Percentiles rank a stretch among this genome's conserved stretches.
Conservation (phyloP, 1,140 invertebrate genomes). For the Lysiphlebus fabarum region DNA sequence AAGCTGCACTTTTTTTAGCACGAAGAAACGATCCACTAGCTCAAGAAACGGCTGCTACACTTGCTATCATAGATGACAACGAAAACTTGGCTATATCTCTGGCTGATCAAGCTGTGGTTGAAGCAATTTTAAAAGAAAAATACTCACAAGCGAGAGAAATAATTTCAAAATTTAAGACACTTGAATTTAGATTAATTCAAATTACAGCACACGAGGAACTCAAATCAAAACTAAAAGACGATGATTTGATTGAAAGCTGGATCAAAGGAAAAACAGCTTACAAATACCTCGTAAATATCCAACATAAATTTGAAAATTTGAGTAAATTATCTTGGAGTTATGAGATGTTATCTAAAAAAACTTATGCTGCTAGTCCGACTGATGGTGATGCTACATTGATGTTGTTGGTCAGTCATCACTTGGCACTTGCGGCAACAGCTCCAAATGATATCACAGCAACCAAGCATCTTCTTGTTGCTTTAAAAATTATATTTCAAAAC, state of each 20-base stretch:
- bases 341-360: slow-evolving; percentile 10
- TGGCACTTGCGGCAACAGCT: slow-evolving; percentile 37
- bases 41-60: slow-evolving; percentile 39
- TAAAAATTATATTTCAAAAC: slow-evolving; percentile 35
- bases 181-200: slow-evolving; percentile 35
- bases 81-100: slow-evolving; percentile 32
- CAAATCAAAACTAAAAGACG: slow-evolving; percentile 19
- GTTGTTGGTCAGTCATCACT: slow-evolving; percentile 36
- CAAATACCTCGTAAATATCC: slow-evolving; percentile 33
- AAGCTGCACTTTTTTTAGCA: slow-evolving; percentile 40
- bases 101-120: slow-evolving; percentile 38
- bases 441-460: slow-evolving; percentile 30
- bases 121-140: slow-evolving; percentile 31
- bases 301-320: slow-evolving; percentile 25
- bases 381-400: slow-evolving; percentile 24
- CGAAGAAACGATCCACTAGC: slow-evolving; percentile 34
- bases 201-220: slow-evolving; percentile 34
- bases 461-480: slow-evolving; percentile 34
- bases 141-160: slow-evolving; percentile 30
- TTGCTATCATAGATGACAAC: slow-evolving; percentile 39
- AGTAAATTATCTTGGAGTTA: slow-evolving; percentile 26
- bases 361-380: slow-evolving; percentile 1
- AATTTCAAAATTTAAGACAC: slow-evolving; percentile 32
- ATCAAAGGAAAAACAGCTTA: slow-evolving; percentile 26
- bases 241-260: slow-evolving; percentile 25